Evolutionary conservation across 2,797 vertebrate genomes (phyloP).

Genomic region (Nyctalus aviator): DNA sequence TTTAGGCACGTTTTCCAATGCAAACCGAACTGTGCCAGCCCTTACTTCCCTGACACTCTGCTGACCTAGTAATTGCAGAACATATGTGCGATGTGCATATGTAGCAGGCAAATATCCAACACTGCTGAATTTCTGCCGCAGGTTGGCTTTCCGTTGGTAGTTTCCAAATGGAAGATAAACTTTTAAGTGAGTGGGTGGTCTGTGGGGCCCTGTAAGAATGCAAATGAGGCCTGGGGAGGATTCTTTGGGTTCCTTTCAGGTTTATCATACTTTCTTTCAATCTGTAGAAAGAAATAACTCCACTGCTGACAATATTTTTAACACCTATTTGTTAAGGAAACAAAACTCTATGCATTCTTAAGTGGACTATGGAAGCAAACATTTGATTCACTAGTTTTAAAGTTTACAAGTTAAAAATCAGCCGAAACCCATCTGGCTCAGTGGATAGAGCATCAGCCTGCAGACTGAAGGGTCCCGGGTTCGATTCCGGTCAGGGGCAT

Average conservation of each 20-base stretch:
- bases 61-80: background rate
- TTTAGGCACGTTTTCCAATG: background rate
- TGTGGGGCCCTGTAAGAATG: background rate
- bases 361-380: background rate
- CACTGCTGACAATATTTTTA: background rate
- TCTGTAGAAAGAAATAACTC: background rate
- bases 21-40: background rate
- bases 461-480: too few relatives aligned
- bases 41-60: background rate
- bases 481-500: too few relatives aligned
- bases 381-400: background rate
- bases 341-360: background rate
- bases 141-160: background rate
- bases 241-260: background rate
- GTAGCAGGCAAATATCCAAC: background rate
- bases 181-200: constrained; percentile 13
- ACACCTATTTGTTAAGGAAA: background rate
- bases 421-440: background rate
- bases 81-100: background rate
- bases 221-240: background rate
- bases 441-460: too few relatives aligned
- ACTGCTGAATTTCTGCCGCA: background rate
- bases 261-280: background rate
- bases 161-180: background rate
- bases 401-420: background rate